Conservation (phyloP, 2,113 vertebrate genomes). For the Colinus virginianus region DNA sequence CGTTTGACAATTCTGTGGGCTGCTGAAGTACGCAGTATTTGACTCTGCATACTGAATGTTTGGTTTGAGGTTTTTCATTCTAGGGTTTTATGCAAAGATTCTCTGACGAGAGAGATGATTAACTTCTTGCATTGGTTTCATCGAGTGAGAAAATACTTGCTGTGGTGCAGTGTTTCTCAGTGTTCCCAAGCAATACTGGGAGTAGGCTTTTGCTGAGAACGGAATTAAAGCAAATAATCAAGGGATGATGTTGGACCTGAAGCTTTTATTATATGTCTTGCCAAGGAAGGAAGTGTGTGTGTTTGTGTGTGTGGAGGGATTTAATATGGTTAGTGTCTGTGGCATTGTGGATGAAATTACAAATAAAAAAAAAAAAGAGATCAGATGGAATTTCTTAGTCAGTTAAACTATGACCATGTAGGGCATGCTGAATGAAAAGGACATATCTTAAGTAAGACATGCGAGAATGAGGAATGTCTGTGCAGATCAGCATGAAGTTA, state of each 20-base stretch:
- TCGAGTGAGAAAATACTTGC: background rate
- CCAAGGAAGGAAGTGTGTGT: background rate
- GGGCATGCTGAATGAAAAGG: background rate
- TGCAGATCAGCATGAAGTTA: background rate
- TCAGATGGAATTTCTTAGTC: constrained; percentile 21
- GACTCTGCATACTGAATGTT: background rate
- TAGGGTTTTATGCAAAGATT: background rate
- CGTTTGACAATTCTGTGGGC: background rate
- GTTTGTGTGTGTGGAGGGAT: background rate
- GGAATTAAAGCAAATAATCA: background rate
- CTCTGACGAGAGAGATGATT: background rate
- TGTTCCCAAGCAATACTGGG: background rate
- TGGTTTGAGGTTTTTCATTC: background rate
- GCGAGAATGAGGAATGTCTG: background rate
- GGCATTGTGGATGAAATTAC: constrained; percentile 33
- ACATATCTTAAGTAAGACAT: background rate
- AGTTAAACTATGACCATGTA: background rate
- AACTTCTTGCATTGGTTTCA: background rate
- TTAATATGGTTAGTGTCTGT: background rate
- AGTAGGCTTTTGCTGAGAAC: background rate
- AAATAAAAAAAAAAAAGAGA: constrained; percentile 1
- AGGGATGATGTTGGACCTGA: background rate
- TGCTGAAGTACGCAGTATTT: background rate
- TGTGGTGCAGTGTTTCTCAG: background rate
- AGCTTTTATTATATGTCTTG: background rate